A percentile compares a stretch with the other conserved stretches of the same genome.
phyloP scores from a whole-genome alignment of 2,113 vertebrate species.

The Sapayoa aenigma region DNA sequence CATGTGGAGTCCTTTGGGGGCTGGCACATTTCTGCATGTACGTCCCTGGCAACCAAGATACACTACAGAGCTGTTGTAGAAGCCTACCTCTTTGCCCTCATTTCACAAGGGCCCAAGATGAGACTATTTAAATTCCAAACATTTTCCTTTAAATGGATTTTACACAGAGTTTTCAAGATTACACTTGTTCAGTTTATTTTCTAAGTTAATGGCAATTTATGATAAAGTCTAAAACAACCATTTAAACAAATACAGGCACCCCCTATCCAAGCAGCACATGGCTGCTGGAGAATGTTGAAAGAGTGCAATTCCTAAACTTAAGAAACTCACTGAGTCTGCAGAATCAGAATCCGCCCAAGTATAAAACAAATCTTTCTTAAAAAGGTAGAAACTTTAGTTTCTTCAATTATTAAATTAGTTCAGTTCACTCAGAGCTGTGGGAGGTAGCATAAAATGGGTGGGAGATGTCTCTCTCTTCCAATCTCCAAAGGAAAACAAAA shows the following conservation, averaged over 20 bases:
- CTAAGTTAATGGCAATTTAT: background rate
- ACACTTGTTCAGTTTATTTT: background rate
- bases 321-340: background rate
- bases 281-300: background rate
- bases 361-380: background rate
- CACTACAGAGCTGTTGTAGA: background rate
- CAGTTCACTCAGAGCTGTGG: background rate
- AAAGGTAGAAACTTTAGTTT: background rate
- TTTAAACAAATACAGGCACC: background rate
- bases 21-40: background rate
- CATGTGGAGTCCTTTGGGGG: background rate
- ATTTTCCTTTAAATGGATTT: background rate
- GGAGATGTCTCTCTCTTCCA: background rate
- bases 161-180: background rate
- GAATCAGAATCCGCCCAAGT: background rate
- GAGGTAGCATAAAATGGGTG: background rate
- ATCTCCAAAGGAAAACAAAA: background rate
- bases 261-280: background rate
- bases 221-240: background rate
- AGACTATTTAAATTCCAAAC: background rate
- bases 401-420: background rate
- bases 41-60: background rate
- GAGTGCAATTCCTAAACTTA: accelerated
- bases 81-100: background rate
- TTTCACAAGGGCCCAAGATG: background rate